phyloP scores from a whole-genome alignment of 2,113 vertebrate species.

The Tupaia tana region DNA sequence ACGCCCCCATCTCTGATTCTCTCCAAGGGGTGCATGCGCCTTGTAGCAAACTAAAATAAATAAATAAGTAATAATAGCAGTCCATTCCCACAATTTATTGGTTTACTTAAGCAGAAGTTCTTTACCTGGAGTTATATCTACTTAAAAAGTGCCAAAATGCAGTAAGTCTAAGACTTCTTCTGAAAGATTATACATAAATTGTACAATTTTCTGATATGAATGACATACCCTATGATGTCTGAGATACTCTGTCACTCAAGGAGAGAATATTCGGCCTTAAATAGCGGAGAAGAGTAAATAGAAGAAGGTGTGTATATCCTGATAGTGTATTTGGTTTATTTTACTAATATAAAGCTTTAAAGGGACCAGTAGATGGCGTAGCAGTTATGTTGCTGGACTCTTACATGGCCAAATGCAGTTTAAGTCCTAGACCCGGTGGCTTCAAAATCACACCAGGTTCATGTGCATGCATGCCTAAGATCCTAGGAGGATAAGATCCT shows the following conservation, averaged over 20 bases:
- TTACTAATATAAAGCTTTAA: not conserved
- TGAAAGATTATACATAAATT: not conserved
- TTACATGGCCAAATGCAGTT: no score
- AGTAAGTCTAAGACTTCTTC: not conserved
- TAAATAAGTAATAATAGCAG: not conserved
- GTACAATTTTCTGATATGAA: not conserved
- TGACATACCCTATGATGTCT: not conserved
- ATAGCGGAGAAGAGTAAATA: not conserved
- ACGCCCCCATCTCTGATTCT: no score
- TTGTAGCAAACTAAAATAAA: no score
- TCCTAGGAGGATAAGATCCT: no score
- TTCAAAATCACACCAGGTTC: no score
- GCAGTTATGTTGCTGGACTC: no score
- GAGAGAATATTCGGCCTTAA: not conserved
- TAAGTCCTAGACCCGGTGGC: no score
- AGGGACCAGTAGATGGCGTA: no score
- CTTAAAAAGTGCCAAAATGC: not conserved
- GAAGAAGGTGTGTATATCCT: not conserved
- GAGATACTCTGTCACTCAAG: not conserved
- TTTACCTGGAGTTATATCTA: not conserved
- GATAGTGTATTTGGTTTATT: constrained; percentile 34
- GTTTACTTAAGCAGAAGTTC: not conserved
- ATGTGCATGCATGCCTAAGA: no score
- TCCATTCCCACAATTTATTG: not conserved
- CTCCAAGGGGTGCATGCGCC: no score